Base-by-base conservation (phyloP, 2,113 vertebrate genomes). In the Elaphurus davidianus region DNA sequence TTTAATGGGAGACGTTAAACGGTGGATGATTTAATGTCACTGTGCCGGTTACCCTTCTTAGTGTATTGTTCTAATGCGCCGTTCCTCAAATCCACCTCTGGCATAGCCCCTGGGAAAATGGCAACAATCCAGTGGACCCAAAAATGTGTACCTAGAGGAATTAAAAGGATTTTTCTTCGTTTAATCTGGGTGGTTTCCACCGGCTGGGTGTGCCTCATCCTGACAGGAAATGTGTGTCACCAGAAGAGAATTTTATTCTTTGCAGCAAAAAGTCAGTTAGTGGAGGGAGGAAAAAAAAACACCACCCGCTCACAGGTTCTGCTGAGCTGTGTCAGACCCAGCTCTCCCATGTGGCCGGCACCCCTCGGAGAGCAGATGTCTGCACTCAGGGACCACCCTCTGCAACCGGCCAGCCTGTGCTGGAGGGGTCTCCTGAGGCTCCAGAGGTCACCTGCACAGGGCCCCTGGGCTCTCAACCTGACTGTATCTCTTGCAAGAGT, bases 161-260 rank as follows among this genome's bases (percentile, higher is more conserved):
- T 96, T 81, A 90, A 90, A 87, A 43, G 81, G 79, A 57, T 64
- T 96, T 97, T 95, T 94, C 67, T 96, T 95, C 85, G 33, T 76
- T 96, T 90, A 60, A 57, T 97, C 87, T 81, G 78, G 60, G 57
- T 95, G 54, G 52, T 90, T 94, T 94, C 55, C 30, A 91, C 95
- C 28, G 81, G 47, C 85, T 88, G 96, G 96, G 97, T 98, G 97
- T 98, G 94, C 87, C 90, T 94, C 87, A 87, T 84, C 96, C 84
- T 94, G 89, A 87, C 52, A 97, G 98, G 96, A 98, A 98, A 76
- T 86, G 1, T 96, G 57, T 94, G 60, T 98, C 97, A 98, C 50
- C 30, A 96, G 92, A 90, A 96, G 97, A 96, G 87, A 98, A 98
- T 98, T 92, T 94, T 79, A 96, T 96, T 97, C 95, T 98, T 95